These are phyloP conservation scores for Lipophrys pholis DNA, from an alignment of 2,113 vertebrate genomes.

Conservation along the genomic window DNA sequence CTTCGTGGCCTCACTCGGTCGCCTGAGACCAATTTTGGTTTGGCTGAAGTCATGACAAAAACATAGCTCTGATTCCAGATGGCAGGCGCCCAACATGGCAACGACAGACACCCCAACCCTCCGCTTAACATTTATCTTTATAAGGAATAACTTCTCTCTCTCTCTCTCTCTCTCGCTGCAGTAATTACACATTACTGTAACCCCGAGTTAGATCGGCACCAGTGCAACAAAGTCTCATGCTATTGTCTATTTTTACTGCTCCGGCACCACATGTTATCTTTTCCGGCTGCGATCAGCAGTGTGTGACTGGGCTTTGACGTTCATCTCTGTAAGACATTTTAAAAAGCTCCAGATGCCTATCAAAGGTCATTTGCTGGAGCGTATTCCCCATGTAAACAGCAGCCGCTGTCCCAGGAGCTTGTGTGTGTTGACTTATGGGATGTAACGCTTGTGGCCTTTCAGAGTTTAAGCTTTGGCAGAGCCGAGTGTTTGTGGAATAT, in stretches of 20 bases:
- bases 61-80: slow-evolving; percentile 65
- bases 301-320: slow-evolving; percentile 38
- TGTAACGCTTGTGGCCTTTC: slow-evolving; percentile 48
- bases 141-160: slow-evolving; percentile 57
- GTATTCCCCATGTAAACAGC: slow-evolving; percentile 58
- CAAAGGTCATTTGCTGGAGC: slow-evolving; percentile 69
- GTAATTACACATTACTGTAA: slow-evolving; percentile 46
- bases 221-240: slow-evolving; percentile 35
- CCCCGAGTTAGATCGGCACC: slow-evolving; percentile 22
- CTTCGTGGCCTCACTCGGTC: slow-evolving; percentile 66
- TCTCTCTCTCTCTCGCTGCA: slow-evolving; percentile 34
- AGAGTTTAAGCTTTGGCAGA: slow-evolving; percentile 51
- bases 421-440: slow-evolving; percentile 56
- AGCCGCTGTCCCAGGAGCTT: slow-evolving; percentile 53
- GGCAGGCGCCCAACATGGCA: slow-evolving; percentile 67
- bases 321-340: slow-evolving; percentile 54
- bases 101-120: slow-evolving; percentile 39
- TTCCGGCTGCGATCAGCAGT: slow-evolving; percentile 39
- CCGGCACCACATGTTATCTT: slow-evolving; percentile 41
- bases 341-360: slow-evolving; percentile 72
- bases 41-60: slow-evolving; percentile 68
- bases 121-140: slow-evolving; percentile 62
- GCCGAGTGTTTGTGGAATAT: slow-evolving; percentile 21
- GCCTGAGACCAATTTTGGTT: slow-evolving; percentile 80
- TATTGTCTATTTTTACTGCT: slow-evolving; percentile 63